Base-by-base conservation (phyloP, 2,113 vertebrate genomes). In the Willisornis vidua region DNA sequence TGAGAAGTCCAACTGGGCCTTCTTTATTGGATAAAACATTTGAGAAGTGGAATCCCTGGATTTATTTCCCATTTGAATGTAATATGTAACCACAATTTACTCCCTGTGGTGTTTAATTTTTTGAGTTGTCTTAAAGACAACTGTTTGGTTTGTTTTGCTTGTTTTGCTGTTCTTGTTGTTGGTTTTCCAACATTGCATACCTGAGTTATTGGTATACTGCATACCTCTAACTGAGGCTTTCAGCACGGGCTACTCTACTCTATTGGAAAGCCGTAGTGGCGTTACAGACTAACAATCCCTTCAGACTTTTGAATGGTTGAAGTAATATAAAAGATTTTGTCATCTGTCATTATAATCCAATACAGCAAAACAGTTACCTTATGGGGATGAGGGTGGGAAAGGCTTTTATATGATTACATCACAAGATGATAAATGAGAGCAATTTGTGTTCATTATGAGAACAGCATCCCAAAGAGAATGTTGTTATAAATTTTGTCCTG, bases 391-490 rank as follows among this genome's bases (percentile, higher is more conserved):
- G 54, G 59, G 93, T 43, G 73, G 90, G 89, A 97, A 96, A 97
- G 72, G 67, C 87, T 94, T 98, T 98, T 97, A 97, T 97, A 95
- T 93, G 96, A 98, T 98, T 97, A 97, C 87, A 97, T 97, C 89
- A 95, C 66, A 83, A 74, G 87, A 97, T 98, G 98, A 98, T 96
- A 97, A 97, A 98, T 98, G 97, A 87, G 97, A 96, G 93, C 97
- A 98, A 98, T 98, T 97, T 97, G 65, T 94, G 94, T 90, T 98
- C 97, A 97, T 98, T 97, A 97, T 96, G 85, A 97, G 93, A 97
- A 92, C 81, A 96, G 89, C 94, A 97, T 95, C 96, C 94, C 93
- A 89, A 97, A 90, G 95, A 97, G 96, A 97, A 98, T 75, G 96
- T 74, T 94, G 96, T 89, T 94, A 97, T 97, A 97, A 96, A 96